Evolutionary conservation across 2,888 invertebrate genomes (phyloP).

Genomic region (Amphipoea lucens): DNA sequence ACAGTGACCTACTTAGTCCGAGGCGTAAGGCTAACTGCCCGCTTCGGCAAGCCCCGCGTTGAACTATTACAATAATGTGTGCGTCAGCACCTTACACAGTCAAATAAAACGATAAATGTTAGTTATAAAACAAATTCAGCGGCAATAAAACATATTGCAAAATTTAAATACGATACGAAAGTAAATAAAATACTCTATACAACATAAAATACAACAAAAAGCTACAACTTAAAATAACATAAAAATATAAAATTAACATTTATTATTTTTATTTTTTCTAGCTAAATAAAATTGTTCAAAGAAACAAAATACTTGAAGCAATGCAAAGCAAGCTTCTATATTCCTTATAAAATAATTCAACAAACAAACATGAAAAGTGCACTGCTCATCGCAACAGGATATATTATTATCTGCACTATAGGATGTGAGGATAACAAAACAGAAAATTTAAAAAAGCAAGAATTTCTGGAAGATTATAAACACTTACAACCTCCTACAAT

Average conservation of each 20-base stretch:
- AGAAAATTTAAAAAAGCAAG: not conserved
- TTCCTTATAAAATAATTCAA: not conserved
- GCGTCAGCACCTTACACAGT: no score
- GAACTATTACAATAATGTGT: no score
- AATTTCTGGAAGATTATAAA: not conserved
- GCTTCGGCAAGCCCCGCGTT: no score
- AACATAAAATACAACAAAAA: not conserved
- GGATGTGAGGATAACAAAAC: conserved; percentile 1
- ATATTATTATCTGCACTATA: not conserved
- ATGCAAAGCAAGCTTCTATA: no score
- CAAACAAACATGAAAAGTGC: conserved; percentile 16
- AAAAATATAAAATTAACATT: no score
- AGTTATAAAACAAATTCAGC: conserved; percentile 5
- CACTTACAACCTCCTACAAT: no score
- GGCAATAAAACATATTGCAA: conserved; percentile 22
- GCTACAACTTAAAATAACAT: no score
- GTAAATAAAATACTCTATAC: conserved; percentile 19
- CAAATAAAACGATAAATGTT: not conserved
- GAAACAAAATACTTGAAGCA: conserved; percentile 16
- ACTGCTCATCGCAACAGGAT: conserved; percentile 7
- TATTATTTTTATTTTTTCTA: not conserved
- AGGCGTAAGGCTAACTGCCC: no score
- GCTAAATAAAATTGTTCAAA: not conserved
- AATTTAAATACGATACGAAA: conserved; percentile 16
- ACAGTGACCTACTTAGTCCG: no score